Base-by-base conservation (phyloP, 2,113 vertebrate genomes). In the Onychostruthus taczanowskii region DNA sequence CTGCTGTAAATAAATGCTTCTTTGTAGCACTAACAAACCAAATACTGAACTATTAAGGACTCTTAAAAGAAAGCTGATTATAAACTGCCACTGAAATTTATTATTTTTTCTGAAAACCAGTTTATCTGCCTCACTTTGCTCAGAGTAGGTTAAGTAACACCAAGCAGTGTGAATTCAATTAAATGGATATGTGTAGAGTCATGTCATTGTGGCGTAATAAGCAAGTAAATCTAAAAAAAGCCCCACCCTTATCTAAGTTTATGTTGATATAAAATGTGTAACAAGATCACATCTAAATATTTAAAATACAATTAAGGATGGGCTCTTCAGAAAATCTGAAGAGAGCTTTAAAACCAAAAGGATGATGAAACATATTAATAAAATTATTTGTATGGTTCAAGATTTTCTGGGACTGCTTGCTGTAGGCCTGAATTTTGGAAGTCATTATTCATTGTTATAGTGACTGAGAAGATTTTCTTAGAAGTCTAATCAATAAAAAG, bases 401-500 rank as follows among this genome's bases (percentile, higher is more conserved):
- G 35, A 24, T 63, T 55, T 93, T 80, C 53, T 84, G 75, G 18
- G 49, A 17, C 49, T 93, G 30, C 26, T 84, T 84, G 86, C 28
- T 89, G n/a, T 73, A 61, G 58, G 9, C 18, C 37, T 82, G 62
- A 76, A 56, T 89, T 69, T 79, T 41, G n/a, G 49, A 76, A 79
- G 63, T 58, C 37, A 35, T 64, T 46, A 53, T 58, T 87, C 77
- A 46, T 55, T 53, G 13, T 27, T 79, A 10, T 13, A 84, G 73
- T 59, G 46, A 73, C 37, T 73, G 30, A 77, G 70, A 85, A 76
- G 67, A 66, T 52, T 66, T 85, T 77, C 43, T 58, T 86, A 39
- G 8, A 77, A 66, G 67, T 59, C 49, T 73, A 75, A 90, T 83
- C 75, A 90, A 67, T 92, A 94, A 94, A 85, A 97, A 96, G 77